A percentile compares a stretch with the other conserved stretches of the same genome.
phyloP scores from a whole-genome alignment of 1,140 invertebrate genomes.

The Holotrichia oblita region DNA sequence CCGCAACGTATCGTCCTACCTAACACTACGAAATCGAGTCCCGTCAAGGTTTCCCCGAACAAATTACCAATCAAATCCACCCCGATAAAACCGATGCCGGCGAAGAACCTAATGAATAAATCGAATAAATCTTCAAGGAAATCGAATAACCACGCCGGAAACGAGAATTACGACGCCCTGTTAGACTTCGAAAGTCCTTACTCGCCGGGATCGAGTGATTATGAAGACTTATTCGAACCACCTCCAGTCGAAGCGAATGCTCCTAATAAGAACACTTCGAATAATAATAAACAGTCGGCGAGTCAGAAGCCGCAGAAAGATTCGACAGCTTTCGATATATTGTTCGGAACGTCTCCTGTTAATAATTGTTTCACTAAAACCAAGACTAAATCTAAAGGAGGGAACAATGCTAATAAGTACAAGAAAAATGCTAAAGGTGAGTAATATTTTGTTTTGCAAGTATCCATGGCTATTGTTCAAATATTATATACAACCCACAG shows the following conservation, averaged over 20 bases:
- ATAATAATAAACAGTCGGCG: constrained; percentile 23
- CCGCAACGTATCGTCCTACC: constrained; percentile 63
- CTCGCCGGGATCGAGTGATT: constrained; percentile 84
- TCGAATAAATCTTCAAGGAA: constrained; percentile 48
- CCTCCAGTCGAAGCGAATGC: constrained; percentile 67
- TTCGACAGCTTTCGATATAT: constrained; percentile 66
- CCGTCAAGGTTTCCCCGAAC: constrained; percentile 61
- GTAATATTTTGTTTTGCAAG: constrained; percentile 30
- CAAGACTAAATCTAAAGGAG: constrained; percentile 59
- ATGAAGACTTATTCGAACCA: constrained; percentile 87
- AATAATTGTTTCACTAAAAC: constrained; percentile 49
- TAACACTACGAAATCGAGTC: constrained; percentile 57
- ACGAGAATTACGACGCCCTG: constrained; percentile 63
- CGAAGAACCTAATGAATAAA: constrained; percentile 54
- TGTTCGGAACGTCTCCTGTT: constrained; percentile 65
- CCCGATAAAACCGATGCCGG: constrained; percentile 66
- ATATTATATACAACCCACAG: too few species aligned
- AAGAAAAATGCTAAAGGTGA: constrained; percentile 61
- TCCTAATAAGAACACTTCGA: constrained; percentile 40
- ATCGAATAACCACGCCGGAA: constrained; percentile 35
- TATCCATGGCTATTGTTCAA: neutral
- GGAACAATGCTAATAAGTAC: constrained; percentile 61
- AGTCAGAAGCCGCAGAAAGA: constrained; percentile 57
- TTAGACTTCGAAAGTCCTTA: constrained; percentile 85
- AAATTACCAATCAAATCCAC: constrained; percentile 66